phyloP scores from a whole-genome alignment of 2,888 invertebrate genomes.

The Phorcus lineatus region DNA sequence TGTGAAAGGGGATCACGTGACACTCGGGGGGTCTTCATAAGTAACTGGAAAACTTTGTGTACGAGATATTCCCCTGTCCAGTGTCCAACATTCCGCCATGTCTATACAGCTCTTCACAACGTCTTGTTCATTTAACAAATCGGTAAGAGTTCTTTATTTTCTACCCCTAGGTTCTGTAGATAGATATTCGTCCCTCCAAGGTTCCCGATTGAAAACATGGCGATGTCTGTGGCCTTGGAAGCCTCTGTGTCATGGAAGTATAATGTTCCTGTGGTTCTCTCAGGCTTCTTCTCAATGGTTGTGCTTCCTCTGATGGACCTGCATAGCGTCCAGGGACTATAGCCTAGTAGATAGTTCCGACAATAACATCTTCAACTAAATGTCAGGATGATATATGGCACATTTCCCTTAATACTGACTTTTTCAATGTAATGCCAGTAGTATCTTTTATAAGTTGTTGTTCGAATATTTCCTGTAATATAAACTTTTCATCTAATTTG shows the following conservation, averaged over 20 bases:
- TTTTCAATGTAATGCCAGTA: no score
- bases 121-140: background rate
- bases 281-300: background rate
- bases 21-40: background rate
- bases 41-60: constrained; percentile 6
- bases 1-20: background rate
- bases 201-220: background rate
- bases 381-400: no score
- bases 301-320: no score
- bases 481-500: no score
- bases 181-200: no score
- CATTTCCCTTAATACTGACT: no score
- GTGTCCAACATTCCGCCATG: background rate
- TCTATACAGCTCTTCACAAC: background rate
- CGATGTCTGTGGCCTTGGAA: background rate
- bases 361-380: no score
- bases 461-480: no score
- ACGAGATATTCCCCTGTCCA: background rate
- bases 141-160: background rate
- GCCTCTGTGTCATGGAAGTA: background rate
- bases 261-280: background rate
- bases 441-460: no score
- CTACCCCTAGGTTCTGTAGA: background rate
- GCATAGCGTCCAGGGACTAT: no score
- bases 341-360: no score